These are phyloP conservation scores for Pogonocherus hispidulus DNA, from an alignment of 2,888 invertebrate genomes.

Conservation along the genomic window DNA sequence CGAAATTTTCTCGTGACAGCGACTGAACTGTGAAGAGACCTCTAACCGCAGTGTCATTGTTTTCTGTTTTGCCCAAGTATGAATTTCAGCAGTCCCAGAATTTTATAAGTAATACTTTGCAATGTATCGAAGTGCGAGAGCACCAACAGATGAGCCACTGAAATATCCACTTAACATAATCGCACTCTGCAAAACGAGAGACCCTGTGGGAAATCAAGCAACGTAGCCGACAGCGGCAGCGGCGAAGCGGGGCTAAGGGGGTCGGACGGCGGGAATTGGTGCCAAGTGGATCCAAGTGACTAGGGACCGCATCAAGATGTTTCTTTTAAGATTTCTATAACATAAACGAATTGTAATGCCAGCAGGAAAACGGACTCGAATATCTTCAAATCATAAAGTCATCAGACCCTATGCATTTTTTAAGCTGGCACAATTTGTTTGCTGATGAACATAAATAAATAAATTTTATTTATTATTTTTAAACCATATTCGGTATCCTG, in stretches of 20 bases:
- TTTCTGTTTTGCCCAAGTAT: constrained; percentile 34
- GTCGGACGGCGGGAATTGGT: constrained; percentile 57
- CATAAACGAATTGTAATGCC: constrained; percentile 25
- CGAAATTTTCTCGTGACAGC: background rate
- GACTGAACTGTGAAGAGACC: background rate
- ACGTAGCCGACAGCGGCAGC: constrained; percentile 51
- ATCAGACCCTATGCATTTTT: background rate
- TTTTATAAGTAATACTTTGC: constrained; percentile 43
- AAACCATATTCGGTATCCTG: too few relatives aligned
- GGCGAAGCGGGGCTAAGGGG: constrained; percentile 39
- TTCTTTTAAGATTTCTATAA: constrained; percentile 57
- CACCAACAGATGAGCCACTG: constrained; percentile 59
- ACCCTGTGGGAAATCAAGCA: constrained; percentile 68
- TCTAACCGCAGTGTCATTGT: constrained; percentile 22
- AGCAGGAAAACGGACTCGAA: constrained; percentile 19
- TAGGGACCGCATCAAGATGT: constrained; percentile 60
- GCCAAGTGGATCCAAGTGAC: constrained; percentile 61
- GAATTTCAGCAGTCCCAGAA: constrained; percentile 35
- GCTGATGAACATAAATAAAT: background rate
- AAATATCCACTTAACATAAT: constrained; percentile 68
- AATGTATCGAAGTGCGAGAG: constrained; percentile 43
- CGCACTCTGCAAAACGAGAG: constrained; percentile 65
- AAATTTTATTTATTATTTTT: too few relatives aligned
- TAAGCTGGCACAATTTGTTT: background rate
- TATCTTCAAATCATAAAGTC: constrained; percentile 12